Percentiles rank a stretch among this genome's conserved stretches.
phyloP scores from a whole-genome alignment of 2,888 invertebrate species.

The Macroteleia sp. region DNA sequence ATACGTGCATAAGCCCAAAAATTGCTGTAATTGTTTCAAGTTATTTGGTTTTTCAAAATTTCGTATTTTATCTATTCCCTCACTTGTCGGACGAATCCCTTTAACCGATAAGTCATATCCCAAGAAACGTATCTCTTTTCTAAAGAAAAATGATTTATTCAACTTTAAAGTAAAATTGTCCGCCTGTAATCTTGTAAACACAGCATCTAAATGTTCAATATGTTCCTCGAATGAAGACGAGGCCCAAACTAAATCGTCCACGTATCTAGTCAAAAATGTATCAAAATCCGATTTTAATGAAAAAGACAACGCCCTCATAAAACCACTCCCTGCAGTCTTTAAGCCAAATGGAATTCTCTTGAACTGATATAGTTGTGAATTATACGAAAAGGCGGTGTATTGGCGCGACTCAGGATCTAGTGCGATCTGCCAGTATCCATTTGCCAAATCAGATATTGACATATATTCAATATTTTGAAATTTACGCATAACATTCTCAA shows the following conservation, averaged over 20 bases:
- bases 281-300: constrained; percentile 67
- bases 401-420: constrained; percentile 30
- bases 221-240: constrained; percentile 13
- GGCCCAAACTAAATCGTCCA: constrained; percentile 32
- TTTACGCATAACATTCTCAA: constrained; percentile 56
- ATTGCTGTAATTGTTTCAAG: not conserved
- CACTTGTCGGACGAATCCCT: constrained; percentile 26
- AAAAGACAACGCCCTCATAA: constrained; percentile 61
- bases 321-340: constrained; percentile 64
- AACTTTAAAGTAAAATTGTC: constrained; percentile 67
- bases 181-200: constrained; percentile 25
- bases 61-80: constrained; percentile 59
- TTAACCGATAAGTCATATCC: constrained; percentile 39
- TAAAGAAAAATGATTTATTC: constrained; percentile 64
- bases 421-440: constrained; percentile 62
- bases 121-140: constrained; percentile 49
- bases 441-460: constrained; percentile 61
- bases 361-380: constrained; percentile 67
- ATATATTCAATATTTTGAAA: constrained; percentile 57
- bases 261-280: constrained; percentile 27
- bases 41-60: constrained; percentile 62
- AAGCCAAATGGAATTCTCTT: constrained; percentile 68
- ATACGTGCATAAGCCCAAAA: not conserved
- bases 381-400: constrained; percentile 65
- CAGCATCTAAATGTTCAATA: not conserved